phyloP scores from a whole-genome alignment of 2,888 invertebrate species.

The Drosophila paramelanica region DNA sequence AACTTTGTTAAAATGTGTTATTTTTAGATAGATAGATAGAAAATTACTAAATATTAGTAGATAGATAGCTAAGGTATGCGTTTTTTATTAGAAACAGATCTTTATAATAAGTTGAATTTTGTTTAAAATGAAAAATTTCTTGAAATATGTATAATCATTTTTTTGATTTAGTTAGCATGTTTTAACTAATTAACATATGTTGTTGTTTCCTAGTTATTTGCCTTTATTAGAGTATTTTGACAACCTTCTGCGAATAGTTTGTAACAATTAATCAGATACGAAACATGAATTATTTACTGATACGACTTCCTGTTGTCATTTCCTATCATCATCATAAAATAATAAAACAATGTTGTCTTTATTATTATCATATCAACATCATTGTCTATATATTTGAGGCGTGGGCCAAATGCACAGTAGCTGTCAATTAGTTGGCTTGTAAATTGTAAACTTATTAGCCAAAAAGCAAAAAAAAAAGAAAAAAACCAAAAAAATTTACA shows the following conservation, averaged over 20 bases:
- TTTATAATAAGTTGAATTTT: too few species aligned
- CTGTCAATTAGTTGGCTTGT: slow-evolving; percentile 71
- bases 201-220: background rate
- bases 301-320: slow-evolving; percentile 32
- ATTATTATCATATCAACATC: slow-evolving; percentile 25
- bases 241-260: background rate
- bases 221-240: background rate
- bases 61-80: background rate
- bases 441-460: slow-evolving; percentile 74
- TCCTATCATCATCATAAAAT: slow-evolving; percentile 18
- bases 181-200: too few species aligned
- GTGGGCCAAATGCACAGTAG: slow-evolving; percentile 56
- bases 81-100: background rate
- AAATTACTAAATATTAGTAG: background rate
- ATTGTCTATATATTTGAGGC: slow-evolving; percentile 29
- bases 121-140: too few species aligned
- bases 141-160: too few species aligned
- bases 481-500: slow-evolving; percentile 66
- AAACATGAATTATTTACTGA: slow-evolving; percentile 10
- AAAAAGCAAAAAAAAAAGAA: slow-evolving; percentile 3
- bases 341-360: slow-evolving; percentile 24
- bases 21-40: background rate
- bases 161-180: background rate
- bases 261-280: slow-evolving; percentile 7
- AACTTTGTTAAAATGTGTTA: too few species aligned